Evolutionary conservation across 2,888 invertebrate species (phyloP).

Genomic region (Nycteola revayana): DNA sequence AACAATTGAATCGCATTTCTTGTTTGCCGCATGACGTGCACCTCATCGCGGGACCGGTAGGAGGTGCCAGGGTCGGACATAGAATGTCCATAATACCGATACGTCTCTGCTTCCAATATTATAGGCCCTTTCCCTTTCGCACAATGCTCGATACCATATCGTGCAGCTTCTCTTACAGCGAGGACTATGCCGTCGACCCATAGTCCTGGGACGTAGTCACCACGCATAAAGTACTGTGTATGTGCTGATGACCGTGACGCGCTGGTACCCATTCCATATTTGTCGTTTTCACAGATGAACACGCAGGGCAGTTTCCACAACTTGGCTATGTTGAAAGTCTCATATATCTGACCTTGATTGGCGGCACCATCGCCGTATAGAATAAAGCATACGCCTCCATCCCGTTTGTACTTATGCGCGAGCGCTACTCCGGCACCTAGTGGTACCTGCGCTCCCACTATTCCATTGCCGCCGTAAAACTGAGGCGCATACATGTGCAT

Average conservation of each 20-base stretch:
- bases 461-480: constrained; percentile 98
- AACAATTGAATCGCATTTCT: constrained; percentile 97
- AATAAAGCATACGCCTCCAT: constrained; percentile 92
- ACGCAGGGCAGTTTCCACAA: constrained; percentile 96
- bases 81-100: constrained; percentile 98
- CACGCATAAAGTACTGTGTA: constrained; percentile 94
- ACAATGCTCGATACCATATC: constrained; percentile 91
- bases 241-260: constrained; percentile 92
- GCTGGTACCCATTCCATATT: constrained; percentile 98
- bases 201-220: constrained; percentile 96
- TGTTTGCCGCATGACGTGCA: constrained; percentile 95
- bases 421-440: constrained; percentile 96
- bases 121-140: constrained; percentile 92
- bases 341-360: constrained; percentile 96
- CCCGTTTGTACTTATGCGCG: constrained; percentile 92
- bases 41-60: constrained; percentile 95
- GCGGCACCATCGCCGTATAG: constrained; percentile 97
- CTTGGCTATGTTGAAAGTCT: constrained; percentile 96
- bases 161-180: constrained; percentile 92
- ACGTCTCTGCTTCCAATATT: constrained; percentile 95
- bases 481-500: constrained; percentile 98
- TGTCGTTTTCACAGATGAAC: constrained; percentile 98
- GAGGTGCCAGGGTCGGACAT: constrained; percentile 99
- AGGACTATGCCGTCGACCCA: constrained; percentile 99
- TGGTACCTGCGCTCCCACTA: constrained; percentile 99